Evolutionary conservation across 2,797 vertebrate genomes (phyloP).

Genomic region (Syncerus caffer): DNA sequence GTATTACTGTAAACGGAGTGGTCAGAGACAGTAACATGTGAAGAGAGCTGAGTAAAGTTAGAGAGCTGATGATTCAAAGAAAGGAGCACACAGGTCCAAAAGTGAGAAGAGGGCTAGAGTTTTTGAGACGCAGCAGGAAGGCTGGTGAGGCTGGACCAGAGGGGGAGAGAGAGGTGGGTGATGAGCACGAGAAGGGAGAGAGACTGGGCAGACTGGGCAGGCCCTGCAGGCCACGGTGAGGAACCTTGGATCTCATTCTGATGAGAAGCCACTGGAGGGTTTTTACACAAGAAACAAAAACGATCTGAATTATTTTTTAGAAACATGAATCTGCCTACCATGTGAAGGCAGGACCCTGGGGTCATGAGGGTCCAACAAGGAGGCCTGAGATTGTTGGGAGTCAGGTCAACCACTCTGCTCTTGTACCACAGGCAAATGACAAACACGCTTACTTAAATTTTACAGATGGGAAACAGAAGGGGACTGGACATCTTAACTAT

Average conservation of each 20-base stretch:
- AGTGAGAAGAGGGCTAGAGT: neutral
- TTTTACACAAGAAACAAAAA: neutral
- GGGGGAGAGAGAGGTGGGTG: fast-evolving
- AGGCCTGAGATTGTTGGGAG: neutral
- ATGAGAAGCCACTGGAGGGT: neutral
- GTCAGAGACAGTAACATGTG: neutral
- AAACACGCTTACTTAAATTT: neutral
- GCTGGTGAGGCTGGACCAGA: neutral
- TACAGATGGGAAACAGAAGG: neutral
- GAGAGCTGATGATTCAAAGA: neutral
- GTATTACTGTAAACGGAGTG: neutral
- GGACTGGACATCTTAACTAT: neutral
- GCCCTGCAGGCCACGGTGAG: neutral
- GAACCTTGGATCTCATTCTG: neutral
- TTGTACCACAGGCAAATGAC: neutral
- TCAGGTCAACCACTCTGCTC: neutral
- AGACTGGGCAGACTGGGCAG: neutral
- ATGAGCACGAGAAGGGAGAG: neutral
- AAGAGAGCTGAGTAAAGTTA: neutral
- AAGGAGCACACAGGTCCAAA: neutral
- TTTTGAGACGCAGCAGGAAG: neutral
- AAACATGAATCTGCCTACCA: neutral
- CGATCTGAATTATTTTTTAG: neutral
- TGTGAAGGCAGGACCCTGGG: neutral
- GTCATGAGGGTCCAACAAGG: neutral